These are phyloP conservation scores for Hemichromis elongatus DNA, from an alignment of 2,113 vertebrate genomes.

Conservation along the genomic window DNA sequence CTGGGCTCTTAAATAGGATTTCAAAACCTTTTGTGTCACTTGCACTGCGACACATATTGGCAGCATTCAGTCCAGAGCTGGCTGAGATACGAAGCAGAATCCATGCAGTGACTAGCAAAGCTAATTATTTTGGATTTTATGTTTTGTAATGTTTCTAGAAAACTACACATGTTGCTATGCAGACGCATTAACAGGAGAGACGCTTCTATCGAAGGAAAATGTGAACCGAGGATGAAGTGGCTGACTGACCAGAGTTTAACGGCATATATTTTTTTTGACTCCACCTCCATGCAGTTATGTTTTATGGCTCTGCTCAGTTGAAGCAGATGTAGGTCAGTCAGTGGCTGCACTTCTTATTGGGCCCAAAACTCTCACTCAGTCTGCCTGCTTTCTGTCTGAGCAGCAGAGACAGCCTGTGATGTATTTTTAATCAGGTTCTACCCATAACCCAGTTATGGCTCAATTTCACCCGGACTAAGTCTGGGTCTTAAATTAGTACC, in stretches of 20 bases:
- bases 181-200: neutral
- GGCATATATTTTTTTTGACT: neutral
- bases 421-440: constrained; percentile 65
- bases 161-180: neutral
- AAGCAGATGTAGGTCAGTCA: constrained; percentile 57
- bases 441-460: constrained; percentile 41
- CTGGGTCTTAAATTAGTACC: constrained; percentile 23
- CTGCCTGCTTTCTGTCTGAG: constrained; percentile 22
- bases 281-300: neutral
- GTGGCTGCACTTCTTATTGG: constrained; percentile 13
- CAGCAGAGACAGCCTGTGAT: constrained; percentile 51
- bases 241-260: neutral
- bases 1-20: neutral
- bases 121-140: neutral
- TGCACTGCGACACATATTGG: neutral
- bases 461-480: constrained; percentile 20
- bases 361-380: constrained; percentile 19
- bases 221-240: neutral
- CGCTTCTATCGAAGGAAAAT: neutral
- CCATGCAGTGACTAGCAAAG: neutral
- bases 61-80: neutral
- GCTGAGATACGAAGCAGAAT: neutral
- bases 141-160: neutral
- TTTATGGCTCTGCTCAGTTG: neutral
- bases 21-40: neutral